phyloP scores from a whole-genome alignment of 1,140 invertebrate species.

The Atopsyche davidsoni region DNA sequence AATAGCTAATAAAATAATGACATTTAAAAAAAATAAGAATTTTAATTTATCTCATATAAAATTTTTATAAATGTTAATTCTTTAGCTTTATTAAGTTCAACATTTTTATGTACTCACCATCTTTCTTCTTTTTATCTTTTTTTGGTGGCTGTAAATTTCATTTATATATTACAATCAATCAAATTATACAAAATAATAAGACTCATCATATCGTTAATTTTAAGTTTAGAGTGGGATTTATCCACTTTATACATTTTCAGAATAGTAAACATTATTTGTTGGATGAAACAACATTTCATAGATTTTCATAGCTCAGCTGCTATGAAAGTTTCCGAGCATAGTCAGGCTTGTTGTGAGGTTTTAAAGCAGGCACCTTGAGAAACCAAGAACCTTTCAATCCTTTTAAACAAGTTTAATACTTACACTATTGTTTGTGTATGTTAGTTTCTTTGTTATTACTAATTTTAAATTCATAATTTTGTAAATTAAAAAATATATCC shows the following conservation, averaged over 20 bases:
- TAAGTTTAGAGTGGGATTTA: not conserved
- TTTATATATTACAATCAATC: not conserved
- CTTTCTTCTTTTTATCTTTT: conserved; percentile 27
- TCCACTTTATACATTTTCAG: not conserved
- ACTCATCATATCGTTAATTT: no score
- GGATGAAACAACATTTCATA: not conserved
- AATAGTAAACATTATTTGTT: not conserved
- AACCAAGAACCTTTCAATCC: not conserved
- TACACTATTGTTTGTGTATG: not conserved
- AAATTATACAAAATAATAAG: not conserved
- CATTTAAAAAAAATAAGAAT: not conserved
- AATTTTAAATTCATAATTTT: not conserved
- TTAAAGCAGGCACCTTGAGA: not conserved
- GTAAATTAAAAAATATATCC: not conserved
- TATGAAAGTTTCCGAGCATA: not conserved
- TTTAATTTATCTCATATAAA: not conserved
- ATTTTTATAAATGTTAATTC: not conserved
- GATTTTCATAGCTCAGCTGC: not conserved
- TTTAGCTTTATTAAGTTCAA: not conserved
- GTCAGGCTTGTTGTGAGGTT: not conserved
- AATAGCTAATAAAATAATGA: conserved; percentile 38
- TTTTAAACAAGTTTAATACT: not conserved
- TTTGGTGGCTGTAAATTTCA: conserved; percentile 27
- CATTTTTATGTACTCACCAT: conserved; percentile 14
- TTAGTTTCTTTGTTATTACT: not conserved